A percentile compares a stretch with the other conserved stretches of the same genome.
Conservation (phyloP, 1,140 invertebrate species). For the Araneus ventricosus region DNA sequence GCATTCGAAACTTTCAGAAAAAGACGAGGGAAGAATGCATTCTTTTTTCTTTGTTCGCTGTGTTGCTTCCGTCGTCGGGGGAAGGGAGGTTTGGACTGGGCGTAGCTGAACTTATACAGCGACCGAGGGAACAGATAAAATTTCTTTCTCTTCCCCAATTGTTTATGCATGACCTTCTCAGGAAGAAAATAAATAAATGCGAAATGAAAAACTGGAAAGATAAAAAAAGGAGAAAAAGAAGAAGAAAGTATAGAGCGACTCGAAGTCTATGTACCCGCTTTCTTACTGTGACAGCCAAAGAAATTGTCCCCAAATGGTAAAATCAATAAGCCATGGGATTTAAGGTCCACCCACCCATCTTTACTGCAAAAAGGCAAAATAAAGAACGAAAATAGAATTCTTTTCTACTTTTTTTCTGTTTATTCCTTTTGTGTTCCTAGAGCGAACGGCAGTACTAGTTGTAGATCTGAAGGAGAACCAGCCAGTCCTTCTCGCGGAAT, state of each 20-base stretch:
- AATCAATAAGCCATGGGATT: conserved; percentile 71
- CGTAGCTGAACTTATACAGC: conserved; percentile 8
- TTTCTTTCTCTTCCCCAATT: conserved; percentile 40
- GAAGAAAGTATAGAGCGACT: neutral
- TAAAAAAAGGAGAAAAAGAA: neutral
- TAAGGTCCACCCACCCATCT: conserved; percentile 56
- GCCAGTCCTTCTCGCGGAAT: neutral
- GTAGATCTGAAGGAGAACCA: neutral
- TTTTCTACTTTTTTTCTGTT: conserved; percentile 19
- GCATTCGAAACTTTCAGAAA: neutral
- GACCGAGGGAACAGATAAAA: conserved; percentile 40
- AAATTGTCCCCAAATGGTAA: conserved; percentile 70
- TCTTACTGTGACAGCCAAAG: conserved; percentile 52
- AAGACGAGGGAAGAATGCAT: neutral
- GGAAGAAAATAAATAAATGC: neutral
- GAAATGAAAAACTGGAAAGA: neutral
- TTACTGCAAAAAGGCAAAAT: conserved; percentile 27
- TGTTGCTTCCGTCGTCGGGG: neutral
- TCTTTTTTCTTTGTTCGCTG: neutral
- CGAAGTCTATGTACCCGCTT: conserved; percentile 12
- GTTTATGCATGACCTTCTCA: conserved; percentile 66
- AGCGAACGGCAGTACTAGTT: neutral
- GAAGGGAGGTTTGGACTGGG: neutral
- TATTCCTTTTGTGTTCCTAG: conserved; percentile 25
- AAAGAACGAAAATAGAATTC: conserved; percentile 52